Base-by-base conservation (phyloP, 2,113 vertebrate genomes). In the Amazona vittata region DNA sequence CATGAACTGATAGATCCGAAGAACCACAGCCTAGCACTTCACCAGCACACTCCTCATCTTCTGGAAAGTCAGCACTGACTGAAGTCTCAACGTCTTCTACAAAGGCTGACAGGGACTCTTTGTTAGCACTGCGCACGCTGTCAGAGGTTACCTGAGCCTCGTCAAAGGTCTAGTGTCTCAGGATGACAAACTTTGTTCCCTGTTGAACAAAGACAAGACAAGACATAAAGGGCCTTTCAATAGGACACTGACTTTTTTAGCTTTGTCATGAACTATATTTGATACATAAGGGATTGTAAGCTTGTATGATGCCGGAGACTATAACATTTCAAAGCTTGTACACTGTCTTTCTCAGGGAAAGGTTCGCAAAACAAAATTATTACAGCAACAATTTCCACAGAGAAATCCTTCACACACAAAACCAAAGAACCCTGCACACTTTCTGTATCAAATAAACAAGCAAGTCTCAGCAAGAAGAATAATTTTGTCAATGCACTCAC, bases 11-110 rank as follows among this genome's bases (percentile, higher is more conserved):
- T 37, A 94, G 91, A 97, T 95, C 81, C 82, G 24, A 95, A 96
- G 93, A 97, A 90, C 94, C 93, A 87, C 85, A 94, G 93, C 91
- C 97, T 94, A 83, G 85, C 94, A 89, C 95, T 89, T 96, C 97
- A 88, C 82, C 94, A 95, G 90, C 86, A 95, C 15, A 0, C 22
- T 74, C 26, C 50, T 77, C 71, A 39, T 89, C 88, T 85, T 80
- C 89, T 79, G 70, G 41, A 83, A 70, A 87, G 29, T 19, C 95
- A 74, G 13, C 0, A 4, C 83, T 71, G 80, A 83, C 80, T 91
- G 81, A 91, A 83, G 93, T 26, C 90, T 90, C 94, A 44, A 33
- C 13, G 1, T 83, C 89, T 84, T 88, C 96, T 37, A 47, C 87
- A 89, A 76, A 96, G 96, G 92, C 50, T 84, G 83, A 25, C 65